These are phyloP conservation scores for Umimayanthus chanpuru DNA, from an alignment of 92 coral and sea anemone species.

Conservation along the genomic window DNA sequence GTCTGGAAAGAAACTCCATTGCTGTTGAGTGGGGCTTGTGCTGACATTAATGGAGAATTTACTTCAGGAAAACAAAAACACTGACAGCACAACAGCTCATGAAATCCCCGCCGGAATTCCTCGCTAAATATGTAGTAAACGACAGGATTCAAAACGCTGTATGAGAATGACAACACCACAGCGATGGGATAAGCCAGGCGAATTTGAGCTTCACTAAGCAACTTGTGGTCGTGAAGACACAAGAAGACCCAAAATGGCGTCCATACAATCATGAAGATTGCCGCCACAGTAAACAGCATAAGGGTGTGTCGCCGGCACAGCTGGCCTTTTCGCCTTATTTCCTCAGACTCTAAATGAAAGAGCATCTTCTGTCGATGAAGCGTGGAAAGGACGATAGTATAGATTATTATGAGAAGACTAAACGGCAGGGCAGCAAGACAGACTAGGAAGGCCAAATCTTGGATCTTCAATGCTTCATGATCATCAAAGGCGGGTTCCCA, in stretches of 20 bases:
- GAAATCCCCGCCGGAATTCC: conserved; percentile 10
- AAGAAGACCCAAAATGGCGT: conserved; percentile 8
- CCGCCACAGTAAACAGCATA: conserved; percentile 25
- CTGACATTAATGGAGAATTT: background rate
- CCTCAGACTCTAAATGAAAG: conserved; percentile 20
- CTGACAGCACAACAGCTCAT: conserved; percentile 11
- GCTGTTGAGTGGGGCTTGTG: background rate
- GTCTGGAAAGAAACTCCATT: background rate
- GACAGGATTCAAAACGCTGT: conserved; percentile 14
- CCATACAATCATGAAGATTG: conserved; percentile 17
- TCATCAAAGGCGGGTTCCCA: conserved; percentile 15
- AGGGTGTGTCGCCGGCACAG: background rate
- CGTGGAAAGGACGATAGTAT: background rate
- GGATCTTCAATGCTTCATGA: conserved; percentile 15
- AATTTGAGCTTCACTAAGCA: conserved; percentile 7
- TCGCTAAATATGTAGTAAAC: conserved; percentile 11
- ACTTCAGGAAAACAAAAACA: conserved; percentile 4
- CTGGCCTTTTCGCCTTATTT: conserved; percentile 11
- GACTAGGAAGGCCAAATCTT: conserved; percentile 8
- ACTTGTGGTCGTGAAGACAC: background rate
- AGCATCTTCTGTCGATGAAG: conserved; percentile 4
- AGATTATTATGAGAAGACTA: background rate
- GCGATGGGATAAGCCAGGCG: background rate
- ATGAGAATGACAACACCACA: conserved; percentile 12
- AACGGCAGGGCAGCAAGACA: conserved; percentile 28